Base-by-base conservation (phyloP, 2,113 vertebrate genomes). In the Hemichromis elongatus region DNA sequence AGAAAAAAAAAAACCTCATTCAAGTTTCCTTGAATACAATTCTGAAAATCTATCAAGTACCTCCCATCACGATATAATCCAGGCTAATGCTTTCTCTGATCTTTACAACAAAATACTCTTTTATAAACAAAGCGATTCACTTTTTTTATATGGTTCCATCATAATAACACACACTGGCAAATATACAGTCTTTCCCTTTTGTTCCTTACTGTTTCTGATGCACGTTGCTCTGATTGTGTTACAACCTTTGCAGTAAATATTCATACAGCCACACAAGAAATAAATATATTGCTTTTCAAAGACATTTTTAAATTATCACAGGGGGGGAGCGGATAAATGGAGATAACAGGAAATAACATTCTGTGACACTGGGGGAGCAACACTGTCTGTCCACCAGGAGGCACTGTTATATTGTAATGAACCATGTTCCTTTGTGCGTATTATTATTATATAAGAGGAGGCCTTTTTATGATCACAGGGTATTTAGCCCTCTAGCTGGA, bases 241-340 rank as follows among this genome's bases (percentile, higher is more conserved):
- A 59, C 80, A 90, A 68, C 82, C 89, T 90, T 87, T 83, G 33
- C 70, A 82, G 53, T 80, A 82, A 86, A 87, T 90, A 86, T 80
- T 85, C 90, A 86, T 77, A 93, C 87, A 91, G 89, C 88, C 87
- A 86, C 86, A 92, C 78, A 83, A 83, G 40, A 94, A 94, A 94
- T 90, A 92, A 92, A 94, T 89, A 93, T 95, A 95, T 96, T 95
- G 94, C 93, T 96, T 93, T 93, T 93, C 88, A 85, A 93, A 68
- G 78, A 93, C 83, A 93, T 93, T 88, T 91, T 89, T 85, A 88
- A 90, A 93, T 88, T 24, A 91, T 89, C 81, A 88, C 24, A 79
- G 21, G 37, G 33, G 5, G 63, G 68, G 50, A 50, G 78, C 6
- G 7, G 42, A 93, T 87, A 90, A 88, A 90, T 52, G 78, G 90